phyloP scores from a whole-genome alignment of 2,888 invertebrate genomes.

The Andrena marginata region DNA sequence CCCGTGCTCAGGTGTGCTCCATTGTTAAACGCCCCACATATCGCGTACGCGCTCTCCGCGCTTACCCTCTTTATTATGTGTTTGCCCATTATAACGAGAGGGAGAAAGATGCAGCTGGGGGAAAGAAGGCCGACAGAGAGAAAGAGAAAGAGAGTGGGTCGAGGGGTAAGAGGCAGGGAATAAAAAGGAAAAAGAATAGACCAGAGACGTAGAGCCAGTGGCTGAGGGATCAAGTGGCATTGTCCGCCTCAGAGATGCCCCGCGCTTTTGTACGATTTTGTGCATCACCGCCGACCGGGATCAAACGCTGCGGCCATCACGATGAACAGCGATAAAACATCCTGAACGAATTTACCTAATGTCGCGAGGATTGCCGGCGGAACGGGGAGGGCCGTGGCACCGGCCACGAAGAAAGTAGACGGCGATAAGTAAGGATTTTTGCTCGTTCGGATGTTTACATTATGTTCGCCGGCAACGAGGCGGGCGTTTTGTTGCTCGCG shows the following conservation, averaged over 20 bases:
- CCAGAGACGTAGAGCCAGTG: slow-evolving; percentile 43
- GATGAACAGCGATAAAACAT: slow-evolving; percentile 10
- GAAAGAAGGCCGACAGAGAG: slow-evolving; percentile 10
- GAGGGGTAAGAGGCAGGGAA: neutral
- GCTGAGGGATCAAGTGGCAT: slow-evolving; percentile 71
- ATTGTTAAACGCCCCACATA: slow-evolving; percentile 80
- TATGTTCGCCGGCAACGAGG: slow-evolving; percentile 43
- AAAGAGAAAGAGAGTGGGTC: neutral
- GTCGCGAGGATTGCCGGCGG: slow-evolving; percentile 15
- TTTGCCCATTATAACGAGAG: slow-evolving; percentile 69
- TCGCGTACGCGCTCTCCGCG: slow-evolving; percentile 67
- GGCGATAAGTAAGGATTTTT: slow-evolving; percentile 63
- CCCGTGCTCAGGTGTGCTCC: slow-evolving; percentile 81
- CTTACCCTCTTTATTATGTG: slow-evolving; percentile 81
- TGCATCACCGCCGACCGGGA: slow-evolving; percentile 18
- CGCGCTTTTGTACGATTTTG: slow-evolving; percentile 40
- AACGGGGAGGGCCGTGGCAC: slow-evolving; percentile 7
- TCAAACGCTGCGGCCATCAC: neutral
- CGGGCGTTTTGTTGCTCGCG: slow-evolving; percentile 57
- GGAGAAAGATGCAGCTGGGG: slow-evolving; percentile 30
- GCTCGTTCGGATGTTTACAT: slow-evolving; percentile 61
- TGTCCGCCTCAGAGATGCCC: slow-evolving; percentile 55
- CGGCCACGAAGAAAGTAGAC: slow-evolving; percentile 10
- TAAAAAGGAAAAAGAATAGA: slow-evolving; percentile 27
- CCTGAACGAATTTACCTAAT: slow-evolving; percentile 39